Evolutionary conservation across 2,888 invertebrate species (phyloP), one percentile per base, ranked within the genome.

Genomic region (Rhamnusium bicolor): DNA sequence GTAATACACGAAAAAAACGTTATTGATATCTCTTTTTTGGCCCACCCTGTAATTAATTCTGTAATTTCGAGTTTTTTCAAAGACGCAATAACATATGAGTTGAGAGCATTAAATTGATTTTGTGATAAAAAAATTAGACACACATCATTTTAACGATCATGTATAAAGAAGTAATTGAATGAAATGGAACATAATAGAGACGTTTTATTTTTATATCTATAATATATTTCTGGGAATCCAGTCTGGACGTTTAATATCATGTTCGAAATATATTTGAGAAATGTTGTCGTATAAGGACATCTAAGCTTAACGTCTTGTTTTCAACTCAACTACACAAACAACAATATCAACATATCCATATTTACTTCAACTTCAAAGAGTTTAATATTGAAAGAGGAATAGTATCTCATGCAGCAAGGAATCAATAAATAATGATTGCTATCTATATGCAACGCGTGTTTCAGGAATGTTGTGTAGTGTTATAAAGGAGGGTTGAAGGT

Each of bases 381-480:
- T 66, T 66, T 66, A 40, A 56, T 56, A 67, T 67, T 51, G 40
- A 51, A 65, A 53, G 60, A 58, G 66, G 32, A 63, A 65, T 65
- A 32, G 61, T 66, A 71, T 71, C 51, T 49, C 40, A 51, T 53
- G 60, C 58, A 16, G 19, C 18, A 16, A n/a, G 47, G 54, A 66
- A 71, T 71, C 71, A 53, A 71, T 71, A 71, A 29, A 53, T 19
- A 49, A 53, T 51, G 65, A 24, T 65, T 65, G 53, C 53, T 53
- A 21, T 56, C 46, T 40, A 51, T 14, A 74, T 79, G 76, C 75
- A 67, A 72, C 78, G 78, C 78, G 80, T 79, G 80, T 78, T 76
- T 76, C 71, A 69, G 80, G 80, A 80, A 80, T 80, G 77, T 7
- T 7, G 21, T 73, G 73, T 67, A 73, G 77, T 74, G 75, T 72